Base-by-base conservation (phyloP, 2,797 vertebrate species). In the Euthynnus affinis region DNA sequence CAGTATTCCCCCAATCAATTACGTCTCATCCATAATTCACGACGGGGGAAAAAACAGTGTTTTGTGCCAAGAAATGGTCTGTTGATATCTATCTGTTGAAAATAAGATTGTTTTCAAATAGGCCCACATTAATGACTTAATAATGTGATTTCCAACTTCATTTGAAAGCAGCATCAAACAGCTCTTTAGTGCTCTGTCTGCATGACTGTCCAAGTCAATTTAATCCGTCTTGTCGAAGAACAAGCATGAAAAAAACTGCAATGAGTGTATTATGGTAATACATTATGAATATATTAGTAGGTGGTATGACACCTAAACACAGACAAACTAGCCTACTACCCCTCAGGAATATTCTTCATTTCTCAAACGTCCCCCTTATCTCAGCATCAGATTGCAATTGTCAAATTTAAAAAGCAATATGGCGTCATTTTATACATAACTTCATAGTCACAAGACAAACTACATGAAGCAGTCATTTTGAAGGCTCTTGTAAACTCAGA, bases 101-200 rank as follows among this genome's bases (percentile, higher is more conserved):
- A n/a, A n/a, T n/a, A n/a, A n/a, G n/a, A n/a, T n/a, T 4, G 18
- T 49, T 25, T 48, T 46, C 27, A 37, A 20, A 27, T 9, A 25
- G 27, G 14, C 15, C 34, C 44, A 49, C 34, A 8, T 15, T 12
- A n/a, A 22, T 23, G 9, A 55, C 20, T 20, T 7, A 10, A 37
- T 5, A 15, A 8, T 10, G 9, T 37, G 12, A 69, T 53, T 46
- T 61, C 66, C 59, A 22, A 66, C 57, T 10, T 7, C 32, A 57
- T 14, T 1, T 62, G 44, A 74, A 69, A 51, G 71, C 58, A 69
- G 12, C 64, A 69, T 63, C 51, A 62, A 56, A 40, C 3, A 13
- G 18, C 25, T 20, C 27, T 74, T 18, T 23, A 66, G 27, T 12
- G 22, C 25, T 29, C 42, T 17, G n/a, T 34, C 22, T 62, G 37